These are phyloP conservation scores for Zoanthus gigantus DNA, from an alignment of 92 coral and sea anemone species.

Conservation along the genomic window DNA sequence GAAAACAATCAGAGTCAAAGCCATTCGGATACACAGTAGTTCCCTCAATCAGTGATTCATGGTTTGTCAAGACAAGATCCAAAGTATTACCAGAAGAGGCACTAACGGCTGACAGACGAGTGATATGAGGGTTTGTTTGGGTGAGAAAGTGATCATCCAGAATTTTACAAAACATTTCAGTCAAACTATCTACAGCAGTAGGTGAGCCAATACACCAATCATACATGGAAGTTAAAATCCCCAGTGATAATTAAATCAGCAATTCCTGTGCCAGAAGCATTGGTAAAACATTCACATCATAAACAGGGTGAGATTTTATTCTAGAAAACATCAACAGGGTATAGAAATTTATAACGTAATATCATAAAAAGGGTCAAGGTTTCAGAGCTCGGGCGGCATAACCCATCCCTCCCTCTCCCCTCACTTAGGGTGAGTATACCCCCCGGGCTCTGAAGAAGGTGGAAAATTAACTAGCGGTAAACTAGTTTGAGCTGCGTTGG, in stretches of 20 bases:
- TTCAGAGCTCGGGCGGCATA: too few relatives aligned
- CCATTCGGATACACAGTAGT: conserved; percentile 33
- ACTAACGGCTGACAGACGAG: neutral
- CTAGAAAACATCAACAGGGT: too few relatives aligned
- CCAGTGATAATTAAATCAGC: conserved; percentile 6
- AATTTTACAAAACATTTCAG: conserved; percentile 36
- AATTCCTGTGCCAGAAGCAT: neutral
- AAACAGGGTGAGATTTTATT: too few relatives aligned
- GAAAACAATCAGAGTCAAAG: conserved; percentile 51
- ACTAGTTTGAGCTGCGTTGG: too few relatives aligned
- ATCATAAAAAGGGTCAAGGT: too few relatives aligned
- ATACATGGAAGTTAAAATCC: conserved; percentile 35
- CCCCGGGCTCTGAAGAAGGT: too few relatives aligned
- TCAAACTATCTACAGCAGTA: conserved; percentile 7
- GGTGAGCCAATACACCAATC: conserved; percentile 38
- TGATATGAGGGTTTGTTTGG: conserved; percentile 50
- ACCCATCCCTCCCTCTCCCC: too few relatives aligned
- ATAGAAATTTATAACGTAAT: too few relatives aligned
- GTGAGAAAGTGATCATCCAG: conserved; percentile 40
- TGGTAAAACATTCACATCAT: neutral
- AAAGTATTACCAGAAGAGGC: conserved; percentile 14
- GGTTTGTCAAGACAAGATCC: conserved; percentile 20
- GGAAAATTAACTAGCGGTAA: too few relatives aligned
- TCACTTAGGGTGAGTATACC: too few relatives aligned
- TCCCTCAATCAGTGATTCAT: conserved; percentile 37